phyloP scores from a whole-genome alignment of 2,113 vertebrate genomes.

The Dicentrarchus labrax region DNA sequence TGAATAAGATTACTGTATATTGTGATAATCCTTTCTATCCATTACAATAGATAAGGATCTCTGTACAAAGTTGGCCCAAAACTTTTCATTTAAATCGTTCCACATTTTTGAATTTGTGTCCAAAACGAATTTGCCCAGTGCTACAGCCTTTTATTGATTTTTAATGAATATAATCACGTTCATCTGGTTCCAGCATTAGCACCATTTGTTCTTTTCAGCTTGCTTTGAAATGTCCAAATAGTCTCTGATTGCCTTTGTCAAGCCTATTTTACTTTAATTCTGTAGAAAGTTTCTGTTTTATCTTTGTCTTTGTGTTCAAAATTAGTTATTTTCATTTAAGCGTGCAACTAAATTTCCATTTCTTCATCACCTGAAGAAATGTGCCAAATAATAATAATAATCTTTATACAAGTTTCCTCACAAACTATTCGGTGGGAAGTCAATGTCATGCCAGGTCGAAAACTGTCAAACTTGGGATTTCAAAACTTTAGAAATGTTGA shows the following conservation, averaged over 20 bases:
- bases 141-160: neutral
- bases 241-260: neutral
- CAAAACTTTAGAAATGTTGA: neutral
- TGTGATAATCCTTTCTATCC: neutral
- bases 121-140: neutral
- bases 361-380: neutral
- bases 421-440: neutral
- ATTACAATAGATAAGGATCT: neutral
- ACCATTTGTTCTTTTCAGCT: neutral
- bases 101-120: constrained; percentile 3
- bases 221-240: neutral
- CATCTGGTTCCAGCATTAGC: neutral
- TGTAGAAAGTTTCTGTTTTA: neutral
- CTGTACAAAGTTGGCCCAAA: neutral
- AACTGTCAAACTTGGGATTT: neutral
- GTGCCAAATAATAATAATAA: neutral
- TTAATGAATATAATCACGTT: neutral
- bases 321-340: neutral
- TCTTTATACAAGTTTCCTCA: neutral
- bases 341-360: too few relatives aligned
- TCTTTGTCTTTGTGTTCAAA: neutral
- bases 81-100: neutral
- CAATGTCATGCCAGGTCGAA: neutral
- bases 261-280: neutral
- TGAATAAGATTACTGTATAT: neutral